These are phyloP conservation scores for Rhinolophus ferrumequinum DNA, from an alignment of 2,113 vertebrate genomes.

Conservation along the genomic window DNA sequence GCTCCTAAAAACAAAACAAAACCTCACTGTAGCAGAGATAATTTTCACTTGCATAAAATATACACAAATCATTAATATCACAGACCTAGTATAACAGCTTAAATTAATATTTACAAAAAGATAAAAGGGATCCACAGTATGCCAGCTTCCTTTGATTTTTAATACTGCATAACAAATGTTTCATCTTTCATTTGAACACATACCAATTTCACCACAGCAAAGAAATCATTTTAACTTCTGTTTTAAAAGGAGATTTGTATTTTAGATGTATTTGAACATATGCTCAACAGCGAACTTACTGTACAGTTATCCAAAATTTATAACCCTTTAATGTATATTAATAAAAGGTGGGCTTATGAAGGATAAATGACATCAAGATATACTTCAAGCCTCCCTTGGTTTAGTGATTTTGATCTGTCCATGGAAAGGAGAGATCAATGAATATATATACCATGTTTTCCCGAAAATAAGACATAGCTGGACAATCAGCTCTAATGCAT, in stretches of 20 bases:
- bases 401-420: not conserved
- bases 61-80: not conserved
- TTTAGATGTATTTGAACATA: not conserved
- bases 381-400: not conserved
- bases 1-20: conserved; percentile 57
- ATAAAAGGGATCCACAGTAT: not conserved
- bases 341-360: not conserved
- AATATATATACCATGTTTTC: no score
- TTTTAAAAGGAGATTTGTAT: conserved; percentile 4
- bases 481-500: no score
- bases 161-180: not conserved
- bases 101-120: not conserved
- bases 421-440: not conserved
- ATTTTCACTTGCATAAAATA: conserved; percentile 60
- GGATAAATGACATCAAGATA: not conserved
- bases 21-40: not conserved
- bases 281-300: not conserved
- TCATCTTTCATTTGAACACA: not conserved
- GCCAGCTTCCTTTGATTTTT: conserved; percentile 7
- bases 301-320: not conserved
- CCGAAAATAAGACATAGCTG: no score
- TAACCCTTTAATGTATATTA: not conserved
- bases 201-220: not conserved
- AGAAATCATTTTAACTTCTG: conserved; percentile 6
- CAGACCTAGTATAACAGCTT: not conserved